A percentile compares a stretch with the other conserved stretches of the same genome.
phyloP scores from a whole-genome alignment of 2,888 invertebrate species.

The Eupelmus urozonus region DNA sequence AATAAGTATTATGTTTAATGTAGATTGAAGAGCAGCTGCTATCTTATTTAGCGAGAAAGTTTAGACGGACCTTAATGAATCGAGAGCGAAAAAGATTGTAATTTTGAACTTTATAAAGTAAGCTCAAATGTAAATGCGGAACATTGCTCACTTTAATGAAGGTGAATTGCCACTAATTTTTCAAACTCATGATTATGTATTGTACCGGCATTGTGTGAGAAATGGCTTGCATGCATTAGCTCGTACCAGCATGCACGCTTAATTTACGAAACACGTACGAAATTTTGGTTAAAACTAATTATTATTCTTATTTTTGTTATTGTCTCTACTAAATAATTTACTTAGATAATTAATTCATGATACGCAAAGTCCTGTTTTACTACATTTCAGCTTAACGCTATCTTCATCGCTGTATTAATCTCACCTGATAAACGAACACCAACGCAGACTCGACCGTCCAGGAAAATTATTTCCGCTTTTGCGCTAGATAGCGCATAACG shows the following conservation, averaged over 20 bases:
- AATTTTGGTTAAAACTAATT: too few species aligned
- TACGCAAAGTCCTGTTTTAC: neutral
- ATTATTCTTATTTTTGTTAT: too few species aligned
- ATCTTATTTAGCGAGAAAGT: neutral
- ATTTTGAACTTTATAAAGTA: neutral
- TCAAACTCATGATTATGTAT: constrained; percentile 35
- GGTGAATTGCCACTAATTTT: constrained; percentile 41
- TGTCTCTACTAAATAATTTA: too few species aligned
- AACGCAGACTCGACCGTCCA: too few species aligned
- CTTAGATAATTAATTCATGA: too few species aligned
- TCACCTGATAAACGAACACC: too few species aligned
- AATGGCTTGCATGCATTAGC: constrained; percentile 26
- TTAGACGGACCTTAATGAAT: neutral
- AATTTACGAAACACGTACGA: neutral
- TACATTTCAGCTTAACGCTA: too few species aligned
- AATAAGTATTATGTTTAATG: too few species aligned
- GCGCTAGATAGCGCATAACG: too few species aligned
- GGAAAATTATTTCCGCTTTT: too few species aligned
- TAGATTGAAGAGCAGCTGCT: too few species aligned
- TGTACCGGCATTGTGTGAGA: constrained; percentile 27
- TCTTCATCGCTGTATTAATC: too few species aligned
- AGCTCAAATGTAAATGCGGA: constrained; percentile 15
- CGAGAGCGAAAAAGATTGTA: neutral
- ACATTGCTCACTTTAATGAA: constrained; percentile 39
- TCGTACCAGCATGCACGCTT: neutral